Percentiles rank a stretch among this genome's conserved stretches.
Conservation (phyloP, 2,113 vertebrate species). For the Anolis sagrei region DNA sequence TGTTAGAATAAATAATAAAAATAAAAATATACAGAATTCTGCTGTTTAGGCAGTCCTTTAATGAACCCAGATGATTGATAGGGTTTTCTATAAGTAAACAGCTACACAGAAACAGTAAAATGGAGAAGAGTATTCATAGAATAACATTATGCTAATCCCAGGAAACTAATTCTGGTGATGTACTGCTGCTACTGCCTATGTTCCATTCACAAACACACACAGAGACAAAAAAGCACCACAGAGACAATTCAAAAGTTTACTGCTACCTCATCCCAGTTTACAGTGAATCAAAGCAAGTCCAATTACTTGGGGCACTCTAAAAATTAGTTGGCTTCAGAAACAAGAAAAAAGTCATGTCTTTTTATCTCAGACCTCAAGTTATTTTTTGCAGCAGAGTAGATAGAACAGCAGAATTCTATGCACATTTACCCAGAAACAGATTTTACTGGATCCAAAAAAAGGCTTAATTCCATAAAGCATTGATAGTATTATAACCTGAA, state of each 20-base stretch:
- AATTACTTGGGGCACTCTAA: conserved; percentile 28
- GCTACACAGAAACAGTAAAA: conserved; percentile 74
- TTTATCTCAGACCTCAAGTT: neutral
- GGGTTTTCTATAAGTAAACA: conserved; percentile 78
- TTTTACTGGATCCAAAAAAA: neutral
- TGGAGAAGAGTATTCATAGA: conserved; percentile 72
- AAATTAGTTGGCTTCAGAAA: conserved; percentile 33
- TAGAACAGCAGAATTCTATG: neutral
- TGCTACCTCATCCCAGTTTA: conserved; percentile 56
- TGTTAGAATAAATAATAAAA: conserved; percentile 66
- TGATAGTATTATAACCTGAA: neutral
- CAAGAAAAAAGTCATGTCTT: neutral
- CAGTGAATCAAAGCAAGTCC: conserved; percentile 48
- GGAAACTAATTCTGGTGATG: conserved; percentile 79
- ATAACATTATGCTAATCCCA: conserved; percentile 79
- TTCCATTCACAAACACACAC: conserved; percentile 57
- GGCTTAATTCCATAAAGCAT: neutral
- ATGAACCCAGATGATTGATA: conserved; percentile 78
- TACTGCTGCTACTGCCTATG: conserved; percentile 58
- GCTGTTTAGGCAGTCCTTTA: conserved; percentile 77
- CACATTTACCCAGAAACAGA: neutral
- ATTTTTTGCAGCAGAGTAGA: neutral
- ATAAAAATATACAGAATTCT: conserved; percentile 72
- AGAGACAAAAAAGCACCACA: conserved; percentile 71
- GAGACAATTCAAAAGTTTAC: conserved; percentile 72